Evolutionary conservation across 2,797 vertebrate genomes (phyloP).

Genomic region (Sebastes jordani): DNA sequence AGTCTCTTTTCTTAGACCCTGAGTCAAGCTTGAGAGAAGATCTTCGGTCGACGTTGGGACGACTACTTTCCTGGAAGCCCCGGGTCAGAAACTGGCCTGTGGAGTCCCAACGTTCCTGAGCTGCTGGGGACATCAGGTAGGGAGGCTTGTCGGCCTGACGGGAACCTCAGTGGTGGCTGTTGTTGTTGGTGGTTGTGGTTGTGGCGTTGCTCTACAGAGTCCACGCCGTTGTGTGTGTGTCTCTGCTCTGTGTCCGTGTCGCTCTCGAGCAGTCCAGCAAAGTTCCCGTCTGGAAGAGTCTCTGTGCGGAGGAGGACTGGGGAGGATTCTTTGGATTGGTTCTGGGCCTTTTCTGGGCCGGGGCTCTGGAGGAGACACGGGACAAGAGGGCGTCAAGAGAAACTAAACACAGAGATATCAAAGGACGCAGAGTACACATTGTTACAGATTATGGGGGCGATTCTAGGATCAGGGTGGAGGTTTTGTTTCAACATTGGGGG

Average conservation of each 20-base stretch:
- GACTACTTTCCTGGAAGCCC: conserved; percentile 92
- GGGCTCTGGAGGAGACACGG: conserved; percentile 82
- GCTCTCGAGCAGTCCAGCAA: conserved; percentile 77
- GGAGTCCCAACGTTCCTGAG: conserved; percentile 86
- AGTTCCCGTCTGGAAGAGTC: conserved; percentile 85
- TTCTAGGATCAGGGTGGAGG: too few species aligned
- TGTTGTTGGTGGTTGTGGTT: background rate
- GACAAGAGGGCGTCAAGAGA: background rate
- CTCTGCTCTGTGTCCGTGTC: conserved; percentile 42
- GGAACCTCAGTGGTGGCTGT: conserved; percentile 74
- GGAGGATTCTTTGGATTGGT: conserved; percentile 93
- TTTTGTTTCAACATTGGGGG: too few species aligned
- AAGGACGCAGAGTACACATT: background rate
- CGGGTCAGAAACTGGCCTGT: conserved; percentile 95
- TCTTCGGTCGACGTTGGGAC: conserved; percentile 34
- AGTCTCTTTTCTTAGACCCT: conserved; percentile 92
- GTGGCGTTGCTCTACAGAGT: conserved; percentile 59
- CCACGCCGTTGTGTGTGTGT: conserved; percentile 64
- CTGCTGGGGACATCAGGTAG: conserved; percentile 88
- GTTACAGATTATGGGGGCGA: too few species aligned
- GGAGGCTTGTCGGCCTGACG: conserved; percentile 88
- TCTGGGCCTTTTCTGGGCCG: conserved; percentile 82
- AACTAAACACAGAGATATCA: background rate
- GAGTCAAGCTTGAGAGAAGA: conserved; percentile 93
- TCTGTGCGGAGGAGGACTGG: conserved; percentile 81